Base-by-base conservation (phyloP, 2,797 vertebrate species). In the Sebastiscus albofasciatus region DNA sequence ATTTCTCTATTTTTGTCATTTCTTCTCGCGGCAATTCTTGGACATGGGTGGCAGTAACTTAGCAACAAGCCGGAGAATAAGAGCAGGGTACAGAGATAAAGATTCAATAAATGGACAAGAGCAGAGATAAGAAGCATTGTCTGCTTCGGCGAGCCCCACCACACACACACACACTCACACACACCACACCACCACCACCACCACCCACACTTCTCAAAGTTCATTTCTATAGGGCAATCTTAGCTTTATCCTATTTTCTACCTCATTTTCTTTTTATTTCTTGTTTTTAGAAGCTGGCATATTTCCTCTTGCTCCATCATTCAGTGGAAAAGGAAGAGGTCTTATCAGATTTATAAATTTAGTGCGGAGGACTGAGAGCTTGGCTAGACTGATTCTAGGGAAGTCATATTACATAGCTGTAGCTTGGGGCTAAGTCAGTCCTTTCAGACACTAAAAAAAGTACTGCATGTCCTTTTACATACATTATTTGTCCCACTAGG, bases 31-130 rank as follows among this genome's bases (percentile, higher is more conserved):
- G 84, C 86, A 87, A 87, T 89, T 91, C 93, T 90, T 92, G 92
- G 88, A 95, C 93, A 90, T 75, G 77, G 90, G 86, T 77, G 93
- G 90, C 93, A 88, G 96, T 96, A 96, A 90, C 96, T 95, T 95
- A 96, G 96, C 96, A 96, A 96, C 96, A 93, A 91, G 90, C 83
- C 8, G 33, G 85, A 92, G 92, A 90, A 84, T 82, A 86, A 87
- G 86, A 93, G 87, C 52, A 71, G 77, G 86, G 81, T 77, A 85
- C 61, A 55, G 68, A 84, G 87, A 92, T 89, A 89, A 91, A 91
- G 88, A 93, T 93, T 94, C 90, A 91, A 93, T 94, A 93, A 92
- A 91, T 87, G 89, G 89, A 93, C 90, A 91, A 90, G 85, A 85
- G 84, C 75, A 84, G 80, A 80, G 86, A 94, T 90, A 93, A 89